These are phyloP conservation scores for Psittacula cyanocephala DNA, from an alignment of 2,113 vertebrate genomes.

Conservation along the genomic window DNA sequence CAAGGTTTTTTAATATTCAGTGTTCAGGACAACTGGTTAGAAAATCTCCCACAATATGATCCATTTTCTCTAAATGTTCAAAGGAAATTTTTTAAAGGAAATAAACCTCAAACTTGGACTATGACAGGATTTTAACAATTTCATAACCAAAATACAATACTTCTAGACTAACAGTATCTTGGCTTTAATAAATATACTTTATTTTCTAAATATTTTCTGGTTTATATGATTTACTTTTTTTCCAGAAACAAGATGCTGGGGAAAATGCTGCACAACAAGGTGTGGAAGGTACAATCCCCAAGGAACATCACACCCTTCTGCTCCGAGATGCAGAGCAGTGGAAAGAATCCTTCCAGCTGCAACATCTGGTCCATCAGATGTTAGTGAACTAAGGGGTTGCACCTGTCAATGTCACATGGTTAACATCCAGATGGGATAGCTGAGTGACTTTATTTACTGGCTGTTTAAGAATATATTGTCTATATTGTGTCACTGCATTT, in stretches of 20 bases:
- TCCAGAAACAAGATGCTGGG: not conserved
- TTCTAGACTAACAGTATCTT: not conserved
- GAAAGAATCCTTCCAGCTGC: constrained; percentile 23
- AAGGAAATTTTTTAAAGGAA: not conserved
- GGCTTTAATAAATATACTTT: not conserved
- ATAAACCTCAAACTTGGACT: not conserved
- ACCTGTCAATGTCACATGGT: not conserved
- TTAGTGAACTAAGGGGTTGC: not conserved
- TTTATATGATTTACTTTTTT: not conserved
- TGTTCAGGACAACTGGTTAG: not conserved
- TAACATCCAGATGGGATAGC: not conserved
- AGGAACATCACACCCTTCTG: not conserved
- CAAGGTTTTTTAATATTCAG: not conserved
- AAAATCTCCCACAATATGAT: not conserved
- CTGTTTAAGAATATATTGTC: not conserved
- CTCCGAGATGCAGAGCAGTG: not conserved
- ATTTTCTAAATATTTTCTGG: not conserved
- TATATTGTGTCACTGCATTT: not conserved
- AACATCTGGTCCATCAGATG: constrained; percentile 48
- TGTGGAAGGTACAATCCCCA: not conserved
- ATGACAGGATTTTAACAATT: not conserved
- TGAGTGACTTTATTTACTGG: not conserved
- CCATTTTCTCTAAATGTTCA: not conserved
- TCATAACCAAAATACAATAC: not conserved
- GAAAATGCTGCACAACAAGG: not conserved